A percentile compares a stretch with the other conserved stretches of the same genome.
These are phyloP conservation scores for Jaculus jaculus DNA, from an alignment of 2,113 vertebrate genomes.

Conservation along the genomic window DNA sequence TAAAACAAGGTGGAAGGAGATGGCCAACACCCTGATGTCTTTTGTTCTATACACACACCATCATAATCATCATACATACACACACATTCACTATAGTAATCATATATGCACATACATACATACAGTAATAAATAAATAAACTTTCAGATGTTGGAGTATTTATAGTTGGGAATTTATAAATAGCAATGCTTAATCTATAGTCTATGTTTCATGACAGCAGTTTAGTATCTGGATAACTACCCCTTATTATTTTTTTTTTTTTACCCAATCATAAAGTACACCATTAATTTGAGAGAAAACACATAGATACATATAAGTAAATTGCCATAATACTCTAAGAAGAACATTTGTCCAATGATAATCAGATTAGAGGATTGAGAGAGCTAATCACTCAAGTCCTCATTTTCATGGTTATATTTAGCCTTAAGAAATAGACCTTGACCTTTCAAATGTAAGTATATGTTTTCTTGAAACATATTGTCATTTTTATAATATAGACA, in stretches of 20 bases:
- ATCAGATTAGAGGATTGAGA: slow-evolving; percentile 65
- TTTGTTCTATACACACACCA: too few relatives aligned
- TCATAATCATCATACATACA: too few relatives aligned
- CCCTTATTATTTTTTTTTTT: slow-evolving; percentile 26
- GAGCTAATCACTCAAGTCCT: slow-evolving; percentile 46
- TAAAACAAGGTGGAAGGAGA: too few relatives aligned
- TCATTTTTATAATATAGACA: not conserved
- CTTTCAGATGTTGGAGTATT: not conserved
- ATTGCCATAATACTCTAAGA: not conserved
- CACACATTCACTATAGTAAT: too few relatives aligned
- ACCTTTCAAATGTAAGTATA: not conserved
- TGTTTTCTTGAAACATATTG: slow-evolving; percentile 36
- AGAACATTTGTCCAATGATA: slow-evolving; percentile 49
- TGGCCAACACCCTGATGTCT: too few relatives aligned
- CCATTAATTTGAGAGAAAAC: slow-evolving; percentile 33
- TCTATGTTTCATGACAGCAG: not conserved
- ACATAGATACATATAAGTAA: slow-evolving; percentile 32
- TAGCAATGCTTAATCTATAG: not conserved
- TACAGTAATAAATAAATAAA: not conserved
- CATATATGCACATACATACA: too few relatives aligned
- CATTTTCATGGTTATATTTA: slow-evolving; percentile 67
- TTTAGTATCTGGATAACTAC: not conserved
- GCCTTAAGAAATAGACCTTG: slow-evolving; percentile 60
- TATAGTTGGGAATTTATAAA: not conserved
- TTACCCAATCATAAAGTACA: slow-evolving; percentile 24